These are phyloP conservation scores for Mormyrops attenuatus DNA, from an alignment of 2,797 vertebrate genomes.

Conservation along the genomic window DNA sequence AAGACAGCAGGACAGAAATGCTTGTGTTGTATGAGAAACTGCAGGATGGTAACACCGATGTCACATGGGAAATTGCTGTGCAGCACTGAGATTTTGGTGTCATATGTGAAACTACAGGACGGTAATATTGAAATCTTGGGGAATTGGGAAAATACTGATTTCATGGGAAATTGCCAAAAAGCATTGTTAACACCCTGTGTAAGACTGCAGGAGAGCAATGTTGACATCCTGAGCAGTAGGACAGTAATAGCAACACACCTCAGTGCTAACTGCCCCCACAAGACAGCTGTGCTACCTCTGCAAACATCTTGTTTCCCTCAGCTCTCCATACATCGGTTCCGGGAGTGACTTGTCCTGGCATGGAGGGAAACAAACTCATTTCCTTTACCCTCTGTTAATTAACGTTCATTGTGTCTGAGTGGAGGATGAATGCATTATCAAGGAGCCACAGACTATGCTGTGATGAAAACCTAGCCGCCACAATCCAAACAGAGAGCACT, in stretches of 20 bases:
- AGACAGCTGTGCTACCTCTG: neutral
- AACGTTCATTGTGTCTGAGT: slow-evolving; percentile 45
- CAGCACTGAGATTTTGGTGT: neutral
- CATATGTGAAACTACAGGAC: neutral
- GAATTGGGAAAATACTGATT: neutral
- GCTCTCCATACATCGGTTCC: neutral
- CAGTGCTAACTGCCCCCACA: neutral
- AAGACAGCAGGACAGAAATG: neutral
- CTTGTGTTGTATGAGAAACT: neutral
- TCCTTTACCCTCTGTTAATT: slow-evolving; percentile 46
- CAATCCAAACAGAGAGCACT: neutral
- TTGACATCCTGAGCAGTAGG: neutral
- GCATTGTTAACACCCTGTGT: neutral
- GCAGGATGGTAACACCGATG: neutral
- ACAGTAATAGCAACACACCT: neutral
- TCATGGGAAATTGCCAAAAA: neutral
- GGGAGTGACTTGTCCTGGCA: neutral
- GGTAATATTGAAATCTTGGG: neutral
- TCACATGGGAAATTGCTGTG: neutral
- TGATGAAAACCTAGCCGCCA: neutral
- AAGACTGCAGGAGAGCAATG: neutral
- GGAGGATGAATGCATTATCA: slow-evolving; percentile 42
- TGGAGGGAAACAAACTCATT: slow-evolving; percentile 21
- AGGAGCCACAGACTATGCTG: neutral
- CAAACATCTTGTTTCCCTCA: neutral